Base-by-base conservation (phyloP, 2,888 invertebrate genomes). In the Tetramorium bicarinatum region DNA sequence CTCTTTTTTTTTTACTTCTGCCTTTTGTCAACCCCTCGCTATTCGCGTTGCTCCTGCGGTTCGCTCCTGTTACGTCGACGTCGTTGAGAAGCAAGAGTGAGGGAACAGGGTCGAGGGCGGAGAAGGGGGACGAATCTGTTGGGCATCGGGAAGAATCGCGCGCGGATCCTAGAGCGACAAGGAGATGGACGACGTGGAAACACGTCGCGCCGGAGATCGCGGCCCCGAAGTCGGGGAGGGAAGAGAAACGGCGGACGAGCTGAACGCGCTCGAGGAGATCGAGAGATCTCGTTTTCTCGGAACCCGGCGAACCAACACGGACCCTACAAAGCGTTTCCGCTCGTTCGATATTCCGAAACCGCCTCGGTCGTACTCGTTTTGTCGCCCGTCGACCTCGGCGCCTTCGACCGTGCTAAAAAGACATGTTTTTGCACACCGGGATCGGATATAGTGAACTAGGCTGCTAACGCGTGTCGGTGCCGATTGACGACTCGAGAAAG, bases 311-410 rank as follows among this genome's bases (percentile, higher is more conserved):
- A 67, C 80, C 81, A 66, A 87, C 89, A 89, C 92, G 92, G 92
- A 88, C 90, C 84, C 91, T 90, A 93, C 93, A 92, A 93, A 93
- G 92, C 89, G 89, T 87, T 91, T 89, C 90, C 87, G 89, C 91
- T 92, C 92, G 89, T 91, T 92, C 92, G 92, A 92, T 92, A 92
- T 92, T 92, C 92, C 88, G 92, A 92, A 91, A 90, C 90, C 87
- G 84, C 85, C 88, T 89, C 85, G 88, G 82, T 86, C 85, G 82
- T 84, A 85, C 88, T 90, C 88, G 86, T 90, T 91, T 91, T 91
- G 90, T 87, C 88, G 84, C 82, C 75, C 83, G 85, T 76, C 86
- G 79, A 59, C 84, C 83, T 84, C 83, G 88, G 86, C 90, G 88
- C 88, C 86, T 88, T 84, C 88, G 82, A 72, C 83, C 89, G 91